phyloP scores from a whole-genome alignment of 2,888 invertebrate species.

The Dolichomitus sp. region DNA sequence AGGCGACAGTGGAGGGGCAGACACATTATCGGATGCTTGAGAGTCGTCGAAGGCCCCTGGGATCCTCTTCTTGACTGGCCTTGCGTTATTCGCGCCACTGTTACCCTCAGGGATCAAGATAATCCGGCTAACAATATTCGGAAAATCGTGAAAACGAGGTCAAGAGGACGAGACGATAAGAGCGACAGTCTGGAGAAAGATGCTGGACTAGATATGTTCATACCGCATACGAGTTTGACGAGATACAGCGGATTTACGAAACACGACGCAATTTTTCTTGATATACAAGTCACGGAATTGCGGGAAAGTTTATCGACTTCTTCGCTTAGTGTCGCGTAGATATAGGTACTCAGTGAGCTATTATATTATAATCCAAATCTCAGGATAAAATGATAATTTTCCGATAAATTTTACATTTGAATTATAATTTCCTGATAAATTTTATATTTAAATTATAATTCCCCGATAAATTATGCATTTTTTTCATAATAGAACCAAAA shows the following conservation, averaged over 20 bases:
- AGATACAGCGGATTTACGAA: constrained; percentile 88
- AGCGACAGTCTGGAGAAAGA: constrained; percentile 73
- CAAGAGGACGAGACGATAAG: constrained; percentile 58
- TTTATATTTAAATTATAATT: too few species aligned
- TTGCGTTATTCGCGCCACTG: constrained; percentile 89
- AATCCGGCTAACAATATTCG: constrained; percentile 86
- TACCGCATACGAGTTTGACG: constrained; percentile 89
- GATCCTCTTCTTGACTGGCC: constrained; percentile 92
- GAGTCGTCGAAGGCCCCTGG: constrained; percentile 90
- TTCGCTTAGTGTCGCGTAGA: constrained; percentile 52
- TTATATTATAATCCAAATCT: neutral
- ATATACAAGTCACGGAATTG: constrained; percentile 86
- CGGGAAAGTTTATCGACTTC: constrained; percentile 57
- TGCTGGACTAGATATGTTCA: constrained; percentile 88
- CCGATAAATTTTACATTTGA: too few species aligned
- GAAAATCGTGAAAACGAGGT: constrained; percentile 78
- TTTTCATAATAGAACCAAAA: too few species aligned
- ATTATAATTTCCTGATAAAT: too few species aligned
- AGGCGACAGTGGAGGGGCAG: constrained; percentile 93
- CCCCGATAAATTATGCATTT: too few species aligned
- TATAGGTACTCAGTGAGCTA: neutral
- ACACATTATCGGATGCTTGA: constrained; percentile 90
- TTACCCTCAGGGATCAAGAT: constrained; percentile 90
- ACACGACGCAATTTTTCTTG: constrained; percentile 89
- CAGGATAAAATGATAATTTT: too few species aligned